A percentile compares a stretch with the other conserved stretches of the same genome.
phyloP scores from a whole-genome alignment of 2,797 vertebrate species.

The Notolepis coatsorum region DNA sequence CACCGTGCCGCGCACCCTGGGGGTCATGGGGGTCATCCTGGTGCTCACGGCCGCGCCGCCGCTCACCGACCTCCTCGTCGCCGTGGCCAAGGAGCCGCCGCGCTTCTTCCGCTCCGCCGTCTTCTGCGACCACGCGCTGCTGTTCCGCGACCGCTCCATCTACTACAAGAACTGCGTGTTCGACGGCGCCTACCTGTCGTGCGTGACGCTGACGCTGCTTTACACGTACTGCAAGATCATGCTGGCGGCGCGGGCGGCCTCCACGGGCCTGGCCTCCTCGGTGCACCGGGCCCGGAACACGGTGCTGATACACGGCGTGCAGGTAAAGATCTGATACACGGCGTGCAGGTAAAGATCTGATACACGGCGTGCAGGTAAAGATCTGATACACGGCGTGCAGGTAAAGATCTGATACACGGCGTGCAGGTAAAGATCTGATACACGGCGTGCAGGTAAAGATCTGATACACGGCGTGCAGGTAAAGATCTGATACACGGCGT shows the following conservation, averaged over 20 bases:
- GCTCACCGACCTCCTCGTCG: conserved; percentile 78
- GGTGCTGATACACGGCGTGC: conserved; percentile 79
- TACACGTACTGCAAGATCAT: conserved; percentile 85
- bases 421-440: too few species aligned
- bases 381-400: too few species aligned
- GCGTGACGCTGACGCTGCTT: conserved; percentile 75
- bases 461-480: too few species aligned
- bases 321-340: conserved; percentile 58
- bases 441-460: too few species aligned
- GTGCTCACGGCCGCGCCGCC: conserved; percentile 66
- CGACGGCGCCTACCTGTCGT: conserved; percentile 80
- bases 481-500: too few species aligned
- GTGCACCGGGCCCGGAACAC: conserved; percentile 80
- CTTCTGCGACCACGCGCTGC: conserved; percentile 80
- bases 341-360: too few species aligned
- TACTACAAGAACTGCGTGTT: conserved; percentile 83
- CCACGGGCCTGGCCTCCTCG: conserved; percentile 65
- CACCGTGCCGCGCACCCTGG: conserved; percentile 72
- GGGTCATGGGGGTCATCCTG: conserved; percentile 69
- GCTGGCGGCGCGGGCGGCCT: conserved; percentile 73
- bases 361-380: too few species aligned
- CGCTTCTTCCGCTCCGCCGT: conserved; percentile 65
- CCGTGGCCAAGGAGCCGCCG: conserved; percentile 59
- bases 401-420: too few species aligned
- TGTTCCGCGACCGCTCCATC: conserved; percentile 76